A percentile compares a stretch with the other conserved stretches of the same genome.
These are phyloP conservation scores for Oryzias celebensis DNA, from an alignment of 2,113 vertebrate species.

Conservation along the genomic window DNA sequence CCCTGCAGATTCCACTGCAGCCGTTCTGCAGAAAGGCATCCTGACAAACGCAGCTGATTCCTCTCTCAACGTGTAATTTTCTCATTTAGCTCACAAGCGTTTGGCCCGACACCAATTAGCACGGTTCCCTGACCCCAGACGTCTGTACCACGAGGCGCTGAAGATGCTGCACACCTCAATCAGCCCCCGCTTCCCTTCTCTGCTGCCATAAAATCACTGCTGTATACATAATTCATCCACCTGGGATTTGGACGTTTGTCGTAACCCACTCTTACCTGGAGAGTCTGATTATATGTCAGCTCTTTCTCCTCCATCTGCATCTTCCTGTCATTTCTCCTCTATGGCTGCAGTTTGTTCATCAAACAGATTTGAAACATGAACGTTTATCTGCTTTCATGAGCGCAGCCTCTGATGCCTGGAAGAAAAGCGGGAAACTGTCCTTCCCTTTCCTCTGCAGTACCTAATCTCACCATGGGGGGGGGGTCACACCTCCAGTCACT, in stretches of 20 bases:
- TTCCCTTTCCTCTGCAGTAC: constrained; percentile 54
- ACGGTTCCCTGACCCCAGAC: constrained; percentile 72
- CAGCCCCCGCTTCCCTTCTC: constrained; percentile 64
- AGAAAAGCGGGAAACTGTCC: too few relatives aligned
- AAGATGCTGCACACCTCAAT: constrained; percentile 68
- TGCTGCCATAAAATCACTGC: constrained; percentile 77
- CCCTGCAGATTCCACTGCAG: constrained; percentile 51
- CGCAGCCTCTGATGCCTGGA: too few relatives aligned
- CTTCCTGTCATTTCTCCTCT: too few relatives aligned
- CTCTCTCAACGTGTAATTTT: constrained; percentile 78
- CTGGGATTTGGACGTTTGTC: constrained; percentile 73
- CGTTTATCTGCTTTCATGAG: too few relatives aligned
- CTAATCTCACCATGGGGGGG: constrained; percentile 66
- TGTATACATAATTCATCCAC: constrained; percentile 82
- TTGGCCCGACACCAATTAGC: constrained; percentile 80
- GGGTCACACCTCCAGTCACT: constrained; percentile 66
- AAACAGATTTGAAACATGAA: too few relatives aligned
- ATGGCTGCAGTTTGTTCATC: too few relatives aligned
- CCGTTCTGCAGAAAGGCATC: constrained; percentile 54
- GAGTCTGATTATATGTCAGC: constrained; percentile 71
- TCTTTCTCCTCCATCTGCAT: constrained; percentile 24
- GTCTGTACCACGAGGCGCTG: constrained; percentile 47
- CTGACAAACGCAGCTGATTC: constrained; percentile 74
- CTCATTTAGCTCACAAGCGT: constrained; percentile 78
- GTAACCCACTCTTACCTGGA: constrained; percentile 69